phyloP scores from a whole-genome alignment of 2,113 vertebrate species.

The Saguinus midas region DNA sequence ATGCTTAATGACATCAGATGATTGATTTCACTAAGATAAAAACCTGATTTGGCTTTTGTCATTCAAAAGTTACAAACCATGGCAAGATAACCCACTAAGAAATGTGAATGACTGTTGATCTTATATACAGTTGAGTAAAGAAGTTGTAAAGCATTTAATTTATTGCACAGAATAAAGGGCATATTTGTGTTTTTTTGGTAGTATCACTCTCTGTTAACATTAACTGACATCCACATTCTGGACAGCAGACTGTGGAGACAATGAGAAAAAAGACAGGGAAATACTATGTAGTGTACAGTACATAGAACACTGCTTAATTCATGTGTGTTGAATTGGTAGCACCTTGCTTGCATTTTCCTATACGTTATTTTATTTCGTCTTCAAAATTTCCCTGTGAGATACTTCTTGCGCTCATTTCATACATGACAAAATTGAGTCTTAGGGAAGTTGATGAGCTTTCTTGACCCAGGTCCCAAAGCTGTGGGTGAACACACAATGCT shows the following conservation, averaged over 20 bases:
- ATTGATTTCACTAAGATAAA: background rate
- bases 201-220: background rate
- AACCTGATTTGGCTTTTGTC: slow-evolving; percentile 12
- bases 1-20: background rate
- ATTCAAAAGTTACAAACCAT: slow-evolving; percentile 26
- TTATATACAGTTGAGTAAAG: background rate
- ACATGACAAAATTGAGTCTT: background rate
- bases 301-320: background rate
- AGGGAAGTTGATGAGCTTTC: background rate
- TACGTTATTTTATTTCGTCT: background rate
- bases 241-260: background rate
- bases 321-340: background rate
- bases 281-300: background rate
- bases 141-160: background rate
- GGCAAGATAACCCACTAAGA: background rate
- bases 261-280: background rate
- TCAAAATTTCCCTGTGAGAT: background rate
- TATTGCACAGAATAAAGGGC: background rate
- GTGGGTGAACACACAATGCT: background rate
- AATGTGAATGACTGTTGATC: slow-evolving; percentile 26
- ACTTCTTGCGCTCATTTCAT: background rate
- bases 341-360: background rate
- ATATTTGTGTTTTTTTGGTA: background rate
- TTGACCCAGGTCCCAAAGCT: background rate
- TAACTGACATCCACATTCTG: background rate